Base-by-base conservation (phyloP, 2,113 vertebrate species). In the Chascanopsetta lugubris region DNA sequence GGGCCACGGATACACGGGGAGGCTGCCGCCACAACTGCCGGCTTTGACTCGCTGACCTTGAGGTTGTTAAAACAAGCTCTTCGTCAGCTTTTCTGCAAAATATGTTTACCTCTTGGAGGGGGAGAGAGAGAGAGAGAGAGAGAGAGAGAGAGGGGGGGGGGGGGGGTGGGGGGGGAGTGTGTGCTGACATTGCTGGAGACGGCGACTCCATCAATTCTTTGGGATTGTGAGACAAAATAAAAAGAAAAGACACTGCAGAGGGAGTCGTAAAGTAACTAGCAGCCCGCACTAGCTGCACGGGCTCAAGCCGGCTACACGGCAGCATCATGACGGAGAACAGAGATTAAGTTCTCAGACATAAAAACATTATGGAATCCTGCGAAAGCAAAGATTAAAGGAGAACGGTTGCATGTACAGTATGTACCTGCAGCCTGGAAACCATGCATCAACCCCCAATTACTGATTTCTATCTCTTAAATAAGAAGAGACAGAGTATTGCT, bases 41-140 rank as follows among this genome's bases (percentile, higher is more conserved):
- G 79, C 84, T 85, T 88, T 88, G 87, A 89, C 88, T 90, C 68
- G 86, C 84, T 90, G 89, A 91, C 90, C 90, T 91, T 90, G 90
- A 86, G 75, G 88, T 86, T 91, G 90, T 91, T 91, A 89, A 88
- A 89, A 91, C 90, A 90, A 87, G 87, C 85, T 87, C 87, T 88
- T 85, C 72, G 85, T 90, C 88, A 90, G 88, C 86, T 88, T 88
- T 90, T 88, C 88, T 77, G 81, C 85, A 87, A 89, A 88, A 87
- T 89, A 88, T 89, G 85, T 90, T 90, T 87, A 89, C 88, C 82
- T 87, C 62, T 69, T 68, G 74, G 30, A 58, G 48, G 50, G 56
- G 69, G 65, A n/a, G 61, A 68, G 4, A 49, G 34, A 59, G 40
- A 12, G 24, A 29, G 38, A 69, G 69, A 27, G 22, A 42, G 29